phyloP scores from a whole-genome alignment of 2,888 invertebrate genomes.

The Ferdinandea cuprea region DNA sequence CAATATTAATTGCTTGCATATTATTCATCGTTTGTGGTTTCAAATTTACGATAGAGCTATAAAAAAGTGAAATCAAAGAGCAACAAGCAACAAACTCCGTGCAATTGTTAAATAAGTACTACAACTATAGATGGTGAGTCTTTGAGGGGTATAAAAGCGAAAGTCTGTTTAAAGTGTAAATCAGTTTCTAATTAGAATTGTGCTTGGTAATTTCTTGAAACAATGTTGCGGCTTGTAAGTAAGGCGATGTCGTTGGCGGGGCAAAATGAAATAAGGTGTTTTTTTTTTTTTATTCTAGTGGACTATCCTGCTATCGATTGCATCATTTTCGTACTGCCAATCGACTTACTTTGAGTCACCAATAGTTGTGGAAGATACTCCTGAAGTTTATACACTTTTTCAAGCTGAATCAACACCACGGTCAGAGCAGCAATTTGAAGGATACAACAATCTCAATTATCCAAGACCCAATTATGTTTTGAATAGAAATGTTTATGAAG shows the following conservation, averaged over 20 bases:
- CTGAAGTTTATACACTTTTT: conserved; percentile 1
- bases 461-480: conserved; percentile 1
- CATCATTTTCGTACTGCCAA: conserved; percentile 23
- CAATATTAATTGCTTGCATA: conserved; percentile 65
- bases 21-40: conserved; percentile 56
- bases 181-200: conserved; percentile 61
- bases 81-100: conserved; percentile 16
- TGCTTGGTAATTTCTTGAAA: conserved; percentile 33
- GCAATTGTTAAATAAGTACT: conserved; percentile 17
- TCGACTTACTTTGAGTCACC: conserved; percentile 50
- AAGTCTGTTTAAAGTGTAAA: conserved; percentile 13
- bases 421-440: neutral
- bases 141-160: conserved; percentile 53
- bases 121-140: neutral
- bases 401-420: neutral
- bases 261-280: neutral
- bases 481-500: conserved; percentile 23
- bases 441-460: conserved; percentile 16
- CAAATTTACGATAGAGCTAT: conserved; percentile 48
- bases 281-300: conserved; percentile 31
- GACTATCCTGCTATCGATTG: conserved; percentile 9
- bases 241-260: neutral
- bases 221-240: conserved; percentile 61
- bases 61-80: conserved; percentile 22
- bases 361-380: conserved; percentile 60